A percentile compares a stretch with the other conserved stretches of the same genome.
Conservation (phyloP, 2,888 invertebrate genomes). For the Drosophila putrida region DNA sequence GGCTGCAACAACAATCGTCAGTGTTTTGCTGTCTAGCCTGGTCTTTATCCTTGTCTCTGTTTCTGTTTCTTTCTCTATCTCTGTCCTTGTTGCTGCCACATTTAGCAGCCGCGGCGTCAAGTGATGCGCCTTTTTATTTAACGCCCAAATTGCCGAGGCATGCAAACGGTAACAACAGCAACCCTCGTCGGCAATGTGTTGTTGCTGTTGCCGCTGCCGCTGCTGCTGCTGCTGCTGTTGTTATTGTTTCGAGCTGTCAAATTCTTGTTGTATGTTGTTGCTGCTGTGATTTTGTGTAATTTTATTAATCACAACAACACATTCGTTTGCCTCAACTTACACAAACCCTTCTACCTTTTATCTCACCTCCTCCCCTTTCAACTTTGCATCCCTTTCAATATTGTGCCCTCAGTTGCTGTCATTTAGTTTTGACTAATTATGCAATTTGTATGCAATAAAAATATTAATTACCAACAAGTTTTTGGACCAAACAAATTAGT, state of each 20-base stretch:
- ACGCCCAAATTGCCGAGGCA: constrained; percentile 54
- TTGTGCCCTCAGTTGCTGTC: constrained; percentile 38
- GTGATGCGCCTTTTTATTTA: constrained; percentile 77
- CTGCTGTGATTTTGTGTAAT: constrained; percentile 70
- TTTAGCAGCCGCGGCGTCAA: constrained; percentile 67
- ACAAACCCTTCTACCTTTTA: constrained; percentile 15
- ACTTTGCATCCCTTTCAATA: constrained; percentile 44
- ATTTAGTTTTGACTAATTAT: constrained; percentile 80
- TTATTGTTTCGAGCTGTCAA: constrained; percentile 76
- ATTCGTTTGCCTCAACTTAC: constrained; percentile 55
- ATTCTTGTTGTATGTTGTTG: constrained; percentile 53
- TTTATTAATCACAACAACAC: constrained; percentile 81
- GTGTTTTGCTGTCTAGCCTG: constrained; percentile 4
- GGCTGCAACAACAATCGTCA: constrained; percentile 57
- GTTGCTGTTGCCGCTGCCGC: constrained; percentile 21
- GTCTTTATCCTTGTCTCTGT: constrained; percentile 10
- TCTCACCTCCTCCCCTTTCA: constrained; percentile 8
- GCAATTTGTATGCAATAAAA: constrained; percentile 81
- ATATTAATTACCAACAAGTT: constrained; percentile 68
- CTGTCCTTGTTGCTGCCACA: constrained; percentile 37
- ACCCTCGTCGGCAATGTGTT: constrained; percentile 51
- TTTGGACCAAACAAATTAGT: constrained; percentile 33
- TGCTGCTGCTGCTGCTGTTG: constrained; percentile 41
- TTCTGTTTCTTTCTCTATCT: not conserved
- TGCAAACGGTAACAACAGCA: constrained; percentile 58